Conservation (phyloP, 2,888 invertebrate species). For the Pandemis corylana region DNA sequence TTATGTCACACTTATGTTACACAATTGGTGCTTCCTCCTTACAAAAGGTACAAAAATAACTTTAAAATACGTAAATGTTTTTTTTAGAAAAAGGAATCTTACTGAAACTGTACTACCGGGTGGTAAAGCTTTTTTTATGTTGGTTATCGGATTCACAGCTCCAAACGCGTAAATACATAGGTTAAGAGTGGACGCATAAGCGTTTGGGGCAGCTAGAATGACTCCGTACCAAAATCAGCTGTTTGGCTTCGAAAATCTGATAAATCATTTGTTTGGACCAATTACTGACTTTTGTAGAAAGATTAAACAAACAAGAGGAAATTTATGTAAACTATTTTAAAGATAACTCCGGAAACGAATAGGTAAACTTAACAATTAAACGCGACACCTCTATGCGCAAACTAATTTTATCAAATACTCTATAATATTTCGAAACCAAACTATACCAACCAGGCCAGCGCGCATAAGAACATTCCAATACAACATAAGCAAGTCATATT, state of each 20-base stretch:
- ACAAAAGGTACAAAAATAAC: conserved; percentile 72
- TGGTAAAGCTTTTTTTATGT: neutral
- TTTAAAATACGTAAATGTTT: conserved; percentile 50
- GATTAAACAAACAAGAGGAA: too few relatives aligned
- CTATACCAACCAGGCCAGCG: neutral
- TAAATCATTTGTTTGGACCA: too few relatives aligned
- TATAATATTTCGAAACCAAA: neutral
- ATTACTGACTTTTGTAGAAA: too few relatives aligned
- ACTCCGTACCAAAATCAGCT: too few relatives aligned
- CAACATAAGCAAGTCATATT: neutral
- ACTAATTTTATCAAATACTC: neutral
- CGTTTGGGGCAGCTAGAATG: too few relatives aligned
- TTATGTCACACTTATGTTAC: conserved; percentile 77
- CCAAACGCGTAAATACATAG: too few relatives aligned
- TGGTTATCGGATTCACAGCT: too few relatives aligned
- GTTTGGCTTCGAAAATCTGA: too few relatives aligned
- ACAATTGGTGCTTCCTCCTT: conserved; percentile 70
- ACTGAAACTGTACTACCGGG: neutral
- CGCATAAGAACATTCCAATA: neutral
- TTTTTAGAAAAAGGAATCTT: neutral
- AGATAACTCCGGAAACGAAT: too few relatives aligned
- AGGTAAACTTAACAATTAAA: too few relatives aligned
- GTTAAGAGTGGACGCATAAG: too few relatives aligned
- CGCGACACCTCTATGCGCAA: neutral
- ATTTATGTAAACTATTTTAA: too few relatives aligned